phyloP scores from a whole-genome alignment of 2,113 vertebrate species.

The Saccopteryx leptura region DNA sequence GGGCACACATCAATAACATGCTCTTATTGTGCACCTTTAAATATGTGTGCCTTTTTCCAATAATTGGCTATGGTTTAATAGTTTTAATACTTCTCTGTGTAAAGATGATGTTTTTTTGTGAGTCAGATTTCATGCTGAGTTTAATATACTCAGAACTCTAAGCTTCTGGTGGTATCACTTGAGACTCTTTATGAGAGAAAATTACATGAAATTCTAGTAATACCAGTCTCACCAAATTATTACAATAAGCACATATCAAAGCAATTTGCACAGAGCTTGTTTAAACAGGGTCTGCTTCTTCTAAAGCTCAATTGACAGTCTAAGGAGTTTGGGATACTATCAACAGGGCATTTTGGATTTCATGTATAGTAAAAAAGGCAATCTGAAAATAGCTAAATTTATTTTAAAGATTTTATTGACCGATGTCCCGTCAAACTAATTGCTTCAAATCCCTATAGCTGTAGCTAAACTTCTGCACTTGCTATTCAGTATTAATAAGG shows the following conservation, averaged over 20 bases:
- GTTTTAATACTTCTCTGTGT: slow-evolving; percentile 85
- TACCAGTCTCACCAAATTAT: slow-evolving; percentile 76
- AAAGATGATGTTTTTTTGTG: slow-evolving; percentile 82
- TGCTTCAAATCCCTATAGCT: slow-evolving; percentile 89
- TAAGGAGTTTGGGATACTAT: slow-evolving; percentile 83
- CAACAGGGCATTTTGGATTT: slow-evolving; percentile 81
- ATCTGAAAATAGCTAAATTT: slow-evolving; percentile 87
- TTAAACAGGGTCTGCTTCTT: slow-evolving; percentile 75
- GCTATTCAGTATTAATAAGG: slow-evolving; percentile 89
- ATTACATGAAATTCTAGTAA: slow-evolving; percentile 78
- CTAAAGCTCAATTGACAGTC: slow-evolving; percentile 73
- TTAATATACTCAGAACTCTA: slow-evolving; percentile 83
- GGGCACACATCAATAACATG: slow-evolving; percentile 76
- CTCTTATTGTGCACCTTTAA: slow-evolving; percentile 64
- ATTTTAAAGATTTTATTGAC: slow-evolving; percentile 86
- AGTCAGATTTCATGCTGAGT: slow-evolving; percentile 85
- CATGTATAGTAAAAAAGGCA: slow-evolving; percentile 86
- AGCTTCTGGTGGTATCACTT: slow-evolving; percentile 84
- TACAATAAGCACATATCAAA: slow-evolving; percentile 79
- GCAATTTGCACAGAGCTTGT: slow-evolving; percentile 73
- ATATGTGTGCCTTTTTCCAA: slow-evolving; percentile 77
- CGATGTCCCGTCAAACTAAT: slow-evolving; percentile 90
- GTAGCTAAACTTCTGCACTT: slow-evolving; percentile 89
- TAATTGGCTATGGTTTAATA: slow-evolving; percentile 85
- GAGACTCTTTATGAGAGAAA: slow-evolving; percentile 75